Base-by-base conservation (phyloP, 1,140 invertebrate genomes). In the Diorhabda elongata region DNA sequence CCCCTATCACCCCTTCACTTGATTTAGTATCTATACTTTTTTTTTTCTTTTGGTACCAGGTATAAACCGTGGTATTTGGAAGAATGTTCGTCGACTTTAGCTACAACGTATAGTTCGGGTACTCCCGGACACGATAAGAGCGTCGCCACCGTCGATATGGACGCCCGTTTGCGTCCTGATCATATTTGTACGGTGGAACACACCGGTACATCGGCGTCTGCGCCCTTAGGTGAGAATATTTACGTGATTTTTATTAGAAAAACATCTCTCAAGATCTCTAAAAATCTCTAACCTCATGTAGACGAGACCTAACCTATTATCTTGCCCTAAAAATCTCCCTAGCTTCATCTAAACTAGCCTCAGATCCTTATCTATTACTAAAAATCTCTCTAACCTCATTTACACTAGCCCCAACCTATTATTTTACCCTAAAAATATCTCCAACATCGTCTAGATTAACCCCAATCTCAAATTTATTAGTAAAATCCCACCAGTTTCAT, bases 41-140 rank as follows among this genome's bases (percentile, higher is more conserved):
- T n/a, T 66, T 64, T 61, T 65, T 5, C 57, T 63, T 69, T 47
- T 66, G 42, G 7, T 79, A 77, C 43, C 71, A 89, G 88, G 11
- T 92, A 90, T 74, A 94, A 95, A 77, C 98, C 98, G 0, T 99
- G 98, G 97, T 99, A 99, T 81, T 85, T 98, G 64, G 97, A 98
- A 84, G 94, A 98, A 81, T 99, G 97, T 78, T 95, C 96, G 2
- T 98, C 96, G 3, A 98, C 96, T 3, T 82, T 99, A 67, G 96
- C 96, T 0, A 94, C 95, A 3, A 99, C 97, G 0, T 99, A 98
- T 81, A 97, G 94, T 76, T 97, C 94, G 26, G 97, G 97, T 0
- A 96, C 95, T 11, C 93, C 93, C 0, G 94, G 94, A 64, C 94
- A 89, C 80, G 98, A 94, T 81, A 98, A 90, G 83, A 98, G 91